A percentile compares a stretch with the other conserved stretches of the same genome.
These are phyloP conservation scores for Calameuta pallipes DNA, from an alignment of 2,888 invertebrate genomes.

Conservation along the genomic window DNA sequence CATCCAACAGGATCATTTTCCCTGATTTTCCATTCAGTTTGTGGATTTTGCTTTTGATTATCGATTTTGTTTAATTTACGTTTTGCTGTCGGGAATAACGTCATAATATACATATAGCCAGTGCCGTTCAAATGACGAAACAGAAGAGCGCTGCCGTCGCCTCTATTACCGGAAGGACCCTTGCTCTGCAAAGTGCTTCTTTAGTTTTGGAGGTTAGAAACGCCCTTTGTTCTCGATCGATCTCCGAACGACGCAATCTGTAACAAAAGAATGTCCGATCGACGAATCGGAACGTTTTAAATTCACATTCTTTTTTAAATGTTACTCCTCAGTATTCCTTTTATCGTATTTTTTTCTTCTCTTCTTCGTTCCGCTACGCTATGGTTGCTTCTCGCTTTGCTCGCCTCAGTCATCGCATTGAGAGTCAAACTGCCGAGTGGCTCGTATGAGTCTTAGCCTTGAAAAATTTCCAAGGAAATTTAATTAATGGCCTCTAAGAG, in stretches of 20 bases:
- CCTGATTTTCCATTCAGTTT: too few species aligned
- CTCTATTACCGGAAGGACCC: slow-evolving; percentile 51
- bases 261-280: slow-evolving; percentile 7
- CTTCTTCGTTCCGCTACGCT: slow-evolving; percentile 4
- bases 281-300: background rate
- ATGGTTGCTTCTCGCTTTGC: background rate
- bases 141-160: background rate
- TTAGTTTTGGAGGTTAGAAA: slow-evolving; percentile 35
- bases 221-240: slow-evolving; percentile 6
- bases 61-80: too few species aligned
- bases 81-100: too few species aligned
- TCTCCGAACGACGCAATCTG: slow-evolving; percentile 11
- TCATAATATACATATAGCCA: too few species aligned
- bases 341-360: slow-evolving; percentile 6
- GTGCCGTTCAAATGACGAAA: background rate
- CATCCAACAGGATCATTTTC: too few species aligned
- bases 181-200: slow-evolving; percentile 44
- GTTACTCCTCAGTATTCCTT: too few species aligned
- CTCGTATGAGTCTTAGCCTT: too few species aligned
- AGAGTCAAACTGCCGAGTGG: too few species aligned
- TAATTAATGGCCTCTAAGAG: too few species aligned
- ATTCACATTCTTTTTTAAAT: slow-evolving; percentile 2
- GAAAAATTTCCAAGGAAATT: too few species aligned
- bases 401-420: too few species aligned
- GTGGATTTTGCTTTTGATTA: too few species aligned